phyloP scores from a whole-genome alignment of 1,140 invertebrate genomes.

The Cydia amplana region DNA sequence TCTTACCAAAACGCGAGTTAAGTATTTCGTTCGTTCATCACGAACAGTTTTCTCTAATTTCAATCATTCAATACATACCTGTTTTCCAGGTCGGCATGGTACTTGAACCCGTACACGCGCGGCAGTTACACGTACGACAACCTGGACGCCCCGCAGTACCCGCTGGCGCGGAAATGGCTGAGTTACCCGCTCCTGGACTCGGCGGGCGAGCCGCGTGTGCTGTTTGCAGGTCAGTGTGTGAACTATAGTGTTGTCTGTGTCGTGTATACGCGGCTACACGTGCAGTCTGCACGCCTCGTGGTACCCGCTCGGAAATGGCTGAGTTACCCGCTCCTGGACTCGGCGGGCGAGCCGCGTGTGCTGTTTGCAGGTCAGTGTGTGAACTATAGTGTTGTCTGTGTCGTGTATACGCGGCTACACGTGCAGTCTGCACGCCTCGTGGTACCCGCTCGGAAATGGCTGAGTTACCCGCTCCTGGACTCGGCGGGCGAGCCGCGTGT shows the following conservation, averaged over 20 bases:
- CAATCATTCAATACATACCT: too few species aligned
- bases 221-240: conserved; percentile 38
- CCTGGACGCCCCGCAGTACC: conserved; percentile 34
- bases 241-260: too few species aligned
- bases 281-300: conserved; percentile 37
- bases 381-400: too few species aligned
- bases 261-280: conserved; percentile 46
- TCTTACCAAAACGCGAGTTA: too few species aligned
- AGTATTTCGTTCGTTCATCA: too few species aligned
- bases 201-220: conserved; percentile 38
- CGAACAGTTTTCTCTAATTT: too few species aligned
- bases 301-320: conserved; percentile 37
- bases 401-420: conserved; percentile 46
- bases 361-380: conserved; percentile 39
- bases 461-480: conserved; percentile 41
- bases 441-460: conserved; percentile 35
- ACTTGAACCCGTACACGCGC: conserved; percentile 45
- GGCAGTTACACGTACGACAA: conserved; percentile 47
- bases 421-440: conserved; percentile 36
- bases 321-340: conserved; percentile 39
- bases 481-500: conserved; percentile 38
- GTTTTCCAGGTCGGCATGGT: conserved; percentile 42
- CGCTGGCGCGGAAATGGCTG: conserved; percentile 34
- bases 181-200: conserved; percentile 40
- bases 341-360: conserved; percentile 37